Base-by-base conservation (phyloP, 2,113 vertebrate genomes). In the Neogale vison region DNA sequence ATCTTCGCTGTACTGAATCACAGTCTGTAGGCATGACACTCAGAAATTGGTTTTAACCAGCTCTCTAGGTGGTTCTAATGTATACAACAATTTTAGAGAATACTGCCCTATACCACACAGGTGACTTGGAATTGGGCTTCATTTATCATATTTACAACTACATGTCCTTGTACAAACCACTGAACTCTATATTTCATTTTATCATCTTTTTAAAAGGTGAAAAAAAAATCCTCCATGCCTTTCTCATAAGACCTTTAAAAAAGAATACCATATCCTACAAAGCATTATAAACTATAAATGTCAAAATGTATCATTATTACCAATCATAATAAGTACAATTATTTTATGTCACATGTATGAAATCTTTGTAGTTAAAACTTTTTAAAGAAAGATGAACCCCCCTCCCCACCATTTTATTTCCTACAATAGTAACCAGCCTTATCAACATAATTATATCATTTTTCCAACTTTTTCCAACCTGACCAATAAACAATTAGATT, bases 401-500 rank as follows among this genome's bases (percentile, higher is more conserved):
- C 26, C 3, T 8, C 36, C 20, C 20, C 0, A 6, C 0, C 31
- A 45, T 72, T 1, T 76, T 71, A 61, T 61, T 80, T 69, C 7
- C 14, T 82, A 59, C 1, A 11, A 57, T 17, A 71, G 6, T 42
- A 90, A 50, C 18, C 34, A 8, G 4, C 34, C 9, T 57, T 50
- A 21, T 55, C 79, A 88, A 47, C 18, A 90, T 23, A n/a, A 65
- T 26, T 18, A 7, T 15, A 8, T 39, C 69, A 61, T 79, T 80
- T 52, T 47, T 47, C 45, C 8, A 45, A 45, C 45, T 45, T 55
- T 86, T 61, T 4, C 31, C 36, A 92, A 59, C 15, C 69, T 65
- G 34, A 88, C n/a, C 81, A 93, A 52, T 24, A 94, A 96, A 88
- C 24, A 87, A 88, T 74, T 71, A 88, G 42, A 8, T 94, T 85